Base-by-base conservation (phyloP, 2,797 vertebrate species). In the Dryobates pubescens region DNA sequence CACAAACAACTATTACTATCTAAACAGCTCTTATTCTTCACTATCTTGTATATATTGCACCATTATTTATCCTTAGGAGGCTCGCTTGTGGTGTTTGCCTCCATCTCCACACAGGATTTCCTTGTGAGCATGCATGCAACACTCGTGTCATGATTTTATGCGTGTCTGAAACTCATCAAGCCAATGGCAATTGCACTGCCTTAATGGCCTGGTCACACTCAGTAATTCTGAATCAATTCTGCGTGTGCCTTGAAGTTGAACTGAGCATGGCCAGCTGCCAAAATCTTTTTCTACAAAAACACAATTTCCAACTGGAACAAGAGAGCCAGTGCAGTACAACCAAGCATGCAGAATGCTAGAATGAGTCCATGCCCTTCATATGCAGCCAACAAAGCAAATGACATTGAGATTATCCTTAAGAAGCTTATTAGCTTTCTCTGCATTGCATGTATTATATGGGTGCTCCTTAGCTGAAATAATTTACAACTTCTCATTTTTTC, bases 171-270 rank as follows among this genome's bases (percentile, higher is more conserved):
- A 3, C 58, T 80, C 69, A 13, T 5, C 72, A 67, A 79, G 89
- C 70, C 43, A 6, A 30, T 3, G 12, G 85, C 63, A 64, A 29
- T 9, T 4, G 38, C 8, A 3, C 43, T 36, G 65, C 9, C 3
- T 18, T 11, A n/a, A 70, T 32, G 56, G 89, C 59, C 90, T 32
- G 89, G 85, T 75, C 92, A 89, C 91, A 92, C 63, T 20, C 38
- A 29, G 89, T 5, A 43, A 59, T 17, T 81, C 79, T 78, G 47
- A 92, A 86, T 94, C 87, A 70, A 63, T 65, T 62, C 87, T 75
- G 73, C 53, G 4, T 36, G 57, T 76, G 82, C 87, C 85, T 27
- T 10, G 26, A 16, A 73, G 85, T 20, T 86, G 82, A 95, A 91
- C 92, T 0, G 6, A 88, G 29, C 13, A 0, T 41, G 91, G 73